phyloP scores from a whole-genome alignment of 2,888 invertebrate species.

The Apotomis betuletana region DNA sequence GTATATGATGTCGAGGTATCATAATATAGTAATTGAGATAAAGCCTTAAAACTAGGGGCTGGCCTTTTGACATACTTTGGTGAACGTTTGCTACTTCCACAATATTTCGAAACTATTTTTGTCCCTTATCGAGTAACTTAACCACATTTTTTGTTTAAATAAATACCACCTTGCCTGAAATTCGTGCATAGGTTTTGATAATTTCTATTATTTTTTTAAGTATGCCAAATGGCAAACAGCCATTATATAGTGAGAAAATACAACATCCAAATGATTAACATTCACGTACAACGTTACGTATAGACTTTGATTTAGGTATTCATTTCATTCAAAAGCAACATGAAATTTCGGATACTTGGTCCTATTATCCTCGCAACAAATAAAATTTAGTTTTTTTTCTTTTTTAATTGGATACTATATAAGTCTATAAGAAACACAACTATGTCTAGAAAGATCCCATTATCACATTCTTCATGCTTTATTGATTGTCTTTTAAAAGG shows the following conservation, averaged over 20 bases:
- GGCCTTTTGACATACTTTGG: conserved; percentile 54
- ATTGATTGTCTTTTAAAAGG: conserved; percentile 39
- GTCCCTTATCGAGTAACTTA: too few relatives aligned
- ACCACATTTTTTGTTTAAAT: too few relatives aligned
- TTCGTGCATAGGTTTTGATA: neutral
- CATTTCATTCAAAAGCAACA: conserved; percentile 34
- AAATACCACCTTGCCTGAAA: too few relatives aligned
- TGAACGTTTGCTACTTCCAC: neutral
- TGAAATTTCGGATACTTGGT: conserved; percentile 40
- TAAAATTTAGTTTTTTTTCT: conserved; percentile 46
- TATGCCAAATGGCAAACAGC: conserved; percentile 51
- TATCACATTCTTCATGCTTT: conserved; percentile 68
- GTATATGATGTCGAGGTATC: conserved; percentile 58
- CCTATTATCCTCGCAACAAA: conserved; percentile 37
- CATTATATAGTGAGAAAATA: conserved; percentile 56
- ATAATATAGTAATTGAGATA: conserved; percentile 72
- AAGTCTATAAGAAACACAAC: conserved; percentile 44
- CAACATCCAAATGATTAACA: conserved; percentile 57
- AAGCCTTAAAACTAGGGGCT: conserved; percentile 71
- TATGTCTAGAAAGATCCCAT: conserved; percentile 55
- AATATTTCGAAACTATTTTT: too few relatives aligned
- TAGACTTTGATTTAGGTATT: conserved; percentile 55
- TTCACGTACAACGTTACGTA: conserved; percentile 65
- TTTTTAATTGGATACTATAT: conserved; percentile 44
- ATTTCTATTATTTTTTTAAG: conserved; percentile 13